Base-by-base conservation (phyloP, 2,113 vertebrate genomes). In the Sander vitreus region DNA sequence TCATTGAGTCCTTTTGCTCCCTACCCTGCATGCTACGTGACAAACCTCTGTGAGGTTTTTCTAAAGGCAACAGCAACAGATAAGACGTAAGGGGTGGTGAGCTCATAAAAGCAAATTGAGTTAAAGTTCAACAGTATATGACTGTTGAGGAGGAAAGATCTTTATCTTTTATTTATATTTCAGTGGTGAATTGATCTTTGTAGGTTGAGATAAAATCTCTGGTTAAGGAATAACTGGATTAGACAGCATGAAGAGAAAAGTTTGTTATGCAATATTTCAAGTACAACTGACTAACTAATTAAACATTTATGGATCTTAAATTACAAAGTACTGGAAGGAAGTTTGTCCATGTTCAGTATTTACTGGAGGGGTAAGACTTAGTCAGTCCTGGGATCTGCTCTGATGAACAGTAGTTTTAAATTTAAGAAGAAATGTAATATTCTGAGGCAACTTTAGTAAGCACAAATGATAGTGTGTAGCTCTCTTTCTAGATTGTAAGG, bases 91-190 rank as follows among this genome's bases (percentile, higher is more conserved):
- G 16, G 23, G 55, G n/a, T 25, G 45, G 48, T 43, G 25, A 48
- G n/a, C 39, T 36, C 45, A 66, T 67, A 54, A 81, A 66, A 76
- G 59, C 55, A 45, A 58, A 67, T 36, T 2, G 39, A 69, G 69
- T 78, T 78, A 78, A 69, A 69, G 63, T 73, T 78, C 51, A 51
- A 69, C 64, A 70, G 63, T 68, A 45, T 60, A 48, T 43, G 30
- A 80, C 59, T 27, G n/a, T 30, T 3, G 9, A 27, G 2, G 23
- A 55, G 19, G 14, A 53, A 68, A 53, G 47, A 60, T 60, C 13
- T n/a, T 72, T 45, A 60, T 74, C 70, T 48, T 16, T 66, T 18
- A 25, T 66, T 65, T 66, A 43, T 70, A 55, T 55, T 71, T 66
- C 19, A 21, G 16, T 43, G 39, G 2, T 30, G 33, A 75, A 43